phyloP scores from a whole-genome alignment of 2,888 invertebrate species.

The Lithosia quadra region DNA sequence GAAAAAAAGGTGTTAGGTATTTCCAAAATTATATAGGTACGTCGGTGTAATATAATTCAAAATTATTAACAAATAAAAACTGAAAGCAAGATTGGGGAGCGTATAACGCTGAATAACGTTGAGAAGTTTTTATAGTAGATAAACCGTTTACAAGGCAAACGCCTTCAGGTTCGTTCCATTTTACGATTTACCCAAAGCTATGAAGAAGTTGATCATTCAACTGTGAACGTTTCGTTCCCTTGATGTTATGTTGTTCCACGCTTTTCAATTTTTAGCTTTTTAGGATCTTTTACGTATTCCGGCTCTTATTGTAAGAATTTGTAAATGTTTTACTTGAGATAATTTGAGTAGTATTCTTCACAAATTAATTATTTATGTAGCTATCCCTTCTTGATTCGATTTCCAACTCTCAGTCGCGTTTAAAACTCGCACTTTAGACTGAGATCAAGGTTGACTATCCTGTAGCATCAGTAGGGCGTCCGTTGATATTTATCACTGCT shows the following conservation, averaged over 20 bases:
- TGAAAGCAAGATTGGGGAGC: conserved; percentile 17
- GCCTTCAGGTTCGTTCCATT: conserved; percentile 41
- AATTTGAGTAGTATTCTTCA: too few relatives aligned
- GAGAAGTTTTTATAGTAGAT: conserved; percentile 49
- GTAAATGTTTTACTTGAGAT: too few relatives aligned
- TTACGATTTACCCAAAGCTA: conserved; percentile 34
- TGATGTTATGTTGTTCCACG: conserved; percentile 19
- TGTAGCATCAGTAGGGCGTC: too few relatives aligned
- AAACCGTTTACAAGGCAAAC: conserved; percentile 44
- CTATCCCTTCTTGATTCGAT: too few relatives aligned
- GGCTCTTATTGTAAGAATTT: background rate
- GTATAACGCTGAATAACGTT: conserved; percentile 31
- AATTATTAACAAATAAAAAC: conserved; percentile 9
- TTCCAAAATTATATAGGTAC: background rate
- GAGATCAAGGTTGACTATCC: too few relatives aligned
- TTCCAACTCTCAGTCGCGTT: too few relatives aligned
- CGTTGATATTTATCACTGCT: too few relatives aligned
- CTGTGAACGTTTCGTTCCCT: conserved; percentile 32
- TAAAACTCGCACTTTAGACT: too few relatives aligned
- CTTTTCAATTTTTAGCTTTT: conserved; percentile 17
- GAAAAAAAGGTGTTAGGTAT: background rate
- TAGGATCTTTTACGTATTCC: conserved; percentile 1
- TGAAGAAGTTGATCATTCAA: conserved; percentile 28
- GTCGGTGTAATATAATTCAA: conserved; percentile 4
- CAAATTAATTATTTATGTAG: too few relatives aligned